These are phyloP conservation scores for Pristionchus japonicus DNA, from an alignment of 2,888 invertebrate species.

Conservation along the genomic window DNA sequence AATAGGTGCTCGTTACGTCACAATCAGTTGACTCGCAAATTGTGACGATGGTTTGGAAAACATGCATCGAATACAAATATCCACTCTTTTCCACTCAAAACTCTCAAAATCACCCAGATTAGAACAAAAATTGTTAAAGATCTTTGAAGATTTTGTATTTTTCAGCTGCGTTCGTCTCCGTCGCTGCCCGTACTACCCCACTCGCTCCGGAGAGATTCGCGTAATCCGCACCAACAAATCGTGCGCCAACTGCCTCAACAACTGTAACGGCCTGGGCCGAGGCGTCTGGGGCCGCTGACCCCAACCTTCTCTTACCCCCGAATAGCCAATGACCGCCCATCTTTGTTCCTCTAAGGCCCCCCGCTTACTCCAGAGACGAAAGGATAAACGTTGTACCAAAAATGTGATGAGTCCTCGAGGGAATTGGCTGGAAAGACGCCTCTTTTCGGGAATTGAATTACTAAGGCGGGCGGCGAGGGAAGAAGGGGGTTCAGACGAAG, in stretches of 20 bases:
- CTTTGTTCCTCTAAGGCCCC: background rate
- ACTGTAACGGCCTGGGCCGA: conserved; percentile 24
- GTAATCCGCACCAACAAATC: conserved; percentile 2
- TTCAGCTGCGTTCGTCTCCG: conserved; percentile 22
- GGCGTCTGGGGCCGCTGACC: conserved; percentile 35
- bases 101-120: no score
- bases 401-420: background rate
- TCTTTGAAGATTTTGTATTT: background rate
- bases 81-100: no score
- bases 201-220: background rate
- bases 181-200: conserved; percentile 19
- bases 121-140: no score
- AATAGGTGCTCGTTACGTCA: no score
- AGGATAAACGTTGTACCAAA: background rate
- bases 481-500: background rate
- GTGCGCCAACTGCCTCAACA: conserved; percentile 39
- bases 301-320: background rate
- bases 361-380: background rate
- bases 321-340: background rate
- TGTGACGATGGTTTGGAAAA: no score
- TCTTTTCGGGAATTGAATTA: background rate
- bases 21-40: no score
- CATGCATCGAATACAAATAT: no score
- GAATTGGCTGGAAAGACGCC: background rate
- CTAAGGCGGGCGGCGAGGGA: background rate